A percentile compares a stretch with the other conserved stretches of the same genome.
Conservation (phyloP, 2,113 vertebrate genomes). For the Prionailurus bengalensis region DNA sequence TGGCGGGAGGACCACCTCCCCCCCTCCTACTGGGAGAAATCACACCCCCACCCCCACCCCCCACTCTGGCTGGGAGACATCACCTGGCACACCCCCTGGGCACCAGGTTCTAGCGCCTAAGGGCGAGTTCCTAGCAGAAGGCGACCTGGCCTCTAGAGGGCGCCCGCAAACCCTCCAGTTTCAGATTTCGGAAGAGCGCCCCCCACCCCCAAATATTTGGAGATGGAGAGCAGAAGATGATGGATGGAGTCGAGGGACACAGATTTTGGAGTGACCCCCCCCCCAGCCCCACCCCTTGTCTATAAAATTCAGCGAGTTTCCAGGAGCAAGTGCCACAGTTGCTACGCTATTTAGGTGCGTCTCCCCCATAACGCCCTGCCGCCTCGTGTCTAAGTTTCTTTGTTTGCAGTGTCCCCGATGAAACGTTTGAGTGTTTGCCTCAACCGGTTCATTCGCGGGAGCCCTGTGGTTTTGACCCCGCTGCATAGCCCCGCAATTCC, state of each 20-base stretch:
- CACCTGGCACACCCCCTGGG: not conserved
- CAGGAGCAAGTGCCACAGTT: not conserved
- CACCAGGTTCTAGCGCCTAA: not conserved
- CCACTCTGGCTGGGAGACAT: not conserved
- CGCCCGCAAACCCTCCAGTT: not conserved
- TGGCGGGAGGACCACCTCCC: not conserved
- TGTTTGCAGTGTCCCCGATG: not conserved
- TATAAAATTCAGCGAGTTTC: not conserved
- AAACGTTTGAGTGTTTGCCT: no score
- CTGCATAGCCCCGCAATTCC: rapidly evolving
- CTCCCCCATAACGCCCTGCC: not conserved
- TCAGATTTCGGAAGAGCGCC: not conserved
- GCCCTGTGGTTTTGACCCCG: no score
- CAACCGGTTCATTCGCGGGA: rapidly evolving
- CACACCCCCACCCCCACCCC: no score
- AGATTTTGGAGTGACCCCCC: not conserved
- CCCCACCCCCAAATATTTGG: not conserved
- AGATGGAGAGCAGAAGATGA: not conserved
- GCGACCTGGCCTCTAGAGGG: not conserved
- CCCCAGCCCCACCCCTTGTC: not conserved
- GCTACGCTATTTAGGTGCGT: not conserved
- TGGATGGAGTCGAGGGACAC: not conserved
- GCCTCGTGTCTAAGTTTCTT: not conserved
- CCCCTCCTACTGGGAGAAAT: not conserved
- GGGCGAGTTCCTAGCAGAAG: not conserved